A percentile compares a stretch with the other conserved stretches of the same genome.
These are phyloP conservation scores for Medauroidea extradentata DNA, from an alignment of 1,140 invertebrate genomes.

Conservation along the genomic window DNA sequence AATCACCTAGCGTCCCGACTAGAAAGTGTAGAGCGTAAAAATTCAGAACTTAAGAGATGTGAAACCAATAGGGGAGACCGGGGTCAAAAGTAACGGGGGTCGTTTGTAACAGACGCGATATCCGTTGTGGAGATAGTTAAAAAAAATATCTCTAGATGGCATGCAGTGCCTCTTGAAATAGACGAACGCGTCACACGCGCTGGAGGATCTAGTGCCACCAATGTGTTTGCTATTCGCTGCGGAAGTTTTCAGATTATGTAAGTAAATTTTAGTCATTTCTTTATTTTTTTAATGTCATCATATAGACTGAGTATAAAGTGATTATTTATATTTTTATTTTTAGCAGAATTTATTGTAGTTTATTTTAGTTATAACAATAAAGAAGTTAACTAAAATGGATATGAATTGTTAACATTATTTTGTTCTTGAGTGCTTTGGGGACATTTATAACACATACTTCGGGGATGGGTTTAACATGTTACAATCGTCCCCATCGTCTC, in stretches of 20 bases:
- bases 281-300: not conserved
- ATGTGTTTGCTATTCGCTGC: not conserved
- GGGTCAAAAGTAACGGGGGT: not conserved
- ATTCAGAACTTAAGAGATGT: no score
- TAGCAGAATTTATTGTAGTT: not conserved
- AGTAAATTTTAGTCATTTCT: not conserved
- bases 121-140: not conserved
- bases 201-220: not conserved
- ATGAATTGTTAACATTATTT: not conserved
- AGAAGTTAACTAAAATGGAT: not conserved
- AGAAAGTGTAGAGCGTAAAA: no score
- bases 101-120: not conserved
- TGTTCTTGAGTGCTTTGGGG: not conserved
- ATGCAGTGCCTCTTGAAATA: not conserved
- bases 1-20: no score
- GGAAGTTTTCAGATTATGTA: not conserved
- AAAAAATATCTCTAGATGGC: not conserved
- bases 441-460: not conserved
- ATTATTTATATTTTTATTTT: not conserved
- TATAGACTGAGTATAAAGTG: not conserved
- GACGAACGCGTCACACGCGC: no score
- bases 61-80: not conserved
- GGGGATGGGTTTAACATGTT: no score
- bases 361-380: not conserved
- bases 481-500: no score